phyloP scores from a whole-genome alignment of 2,797 vertebrate species.

The Enteromius unitaeniatus region DNA sequence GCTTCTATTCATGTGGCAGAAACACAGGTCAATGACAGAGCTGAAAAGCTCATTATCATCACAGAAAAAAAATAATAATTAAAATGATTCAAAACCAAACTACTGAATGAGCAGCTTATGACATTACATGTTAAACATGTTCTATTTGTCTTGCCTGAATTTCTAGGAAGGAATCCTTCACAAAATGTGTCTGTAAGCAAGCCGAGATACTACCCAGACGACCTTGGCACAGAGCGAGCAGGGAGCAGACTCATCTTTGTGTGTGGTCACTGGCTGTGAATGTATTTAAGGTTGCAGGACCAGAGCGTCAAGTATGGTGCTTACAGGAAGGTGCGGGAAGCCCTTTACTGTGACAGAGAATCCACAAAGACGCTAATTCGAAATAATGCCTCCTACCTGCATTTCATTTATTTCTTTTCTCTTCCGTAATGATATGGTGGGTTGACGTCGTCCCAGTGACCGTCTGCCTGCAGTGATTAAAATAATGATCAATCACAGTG shows the following conservation, averaged over 20 bases:
- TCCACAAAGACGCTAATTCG: conserved; percentile 27
- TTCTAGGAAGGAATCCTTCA: background rate
- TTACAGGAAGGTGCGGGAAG: background rate
- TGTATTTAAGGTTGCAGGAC: conserved; percentile 8
- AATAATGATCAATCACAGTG: conserved; percentile 54
- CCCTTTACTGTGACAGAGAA: conserved; percentile 18
- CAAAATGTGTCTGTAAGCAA: conserved; percentile 22
- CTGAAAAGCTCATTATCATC: background rate
- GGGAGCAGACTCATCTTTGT: conserved; percentile 9
- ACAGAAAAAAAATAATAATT: background rate
- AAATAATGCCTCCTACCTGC: conserved; percentile 42
- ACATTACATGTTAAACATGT: background rate
- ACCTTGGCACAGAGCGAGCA: background rate
- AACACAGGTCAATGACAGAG: conserved; percentile 32
- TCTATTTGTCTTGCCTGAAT: background rate
- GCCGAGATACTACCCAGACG: background rate
- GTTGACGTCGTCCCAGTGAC: conserved; percentile 34
- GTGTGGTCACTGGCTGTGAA: conserved; percentile 13
- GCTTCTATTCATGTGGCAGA: conserved; percentile 37
- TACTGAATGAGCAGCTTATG: background rate
- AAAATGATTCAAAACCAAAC: background rate
- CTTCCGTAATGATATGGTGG: conserved; percentile 30
- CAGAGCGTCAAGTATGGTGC: background rate
- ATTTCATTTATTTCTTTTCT: conserved; percentile 43
- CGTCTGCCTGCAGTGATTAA: conserved; percentile 55